A percentile compares a stretch with the other conserved stretches of the same genome.
Conservation (phyloP, 2,888 invertebrate species). For the Phymatocera aterrima region DNA sequence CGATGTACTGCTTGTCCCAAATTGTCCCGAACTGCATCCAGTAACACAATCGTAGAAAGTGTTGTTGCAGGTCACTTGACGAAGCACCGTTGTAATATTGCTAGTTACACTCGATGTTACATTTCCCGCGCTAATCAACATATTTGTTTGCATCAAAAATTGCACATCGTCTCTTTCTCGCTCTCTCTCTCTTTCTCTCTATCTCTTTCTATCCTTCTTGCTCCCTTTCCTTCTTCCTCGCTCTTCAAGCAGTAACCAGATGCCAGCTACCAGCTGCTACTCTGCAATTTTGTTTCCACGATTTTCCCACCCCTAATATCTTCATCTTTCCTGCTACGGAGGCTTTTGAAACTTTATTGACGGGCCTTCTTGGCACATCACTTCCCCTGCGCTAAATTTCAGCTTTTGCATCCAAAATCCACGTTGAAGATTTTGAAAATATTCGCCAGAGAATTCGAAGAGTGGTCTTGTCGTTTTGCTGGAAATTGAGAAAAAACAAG, state of each 20-base stretch:
- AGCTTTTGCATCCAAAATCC: background rate
- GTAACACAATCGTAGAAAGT: slow-evolving; percentile 22
- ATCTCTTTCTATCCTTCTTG: no score
- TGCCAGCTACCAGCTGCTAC: background rate
- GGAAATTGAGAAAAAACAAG: background rate
- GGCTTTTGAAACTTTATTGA: background rate
- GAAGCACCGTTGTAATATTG: slow-evolving; percentile 24
- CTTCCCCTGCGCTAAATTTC: background rate
- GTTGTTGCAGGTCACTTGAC: slow-evolving; percentile 31
- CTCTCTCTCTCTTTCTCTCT: background rate
- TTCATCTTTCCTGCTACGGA: background rate
- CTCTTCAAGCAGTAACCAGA: background rate
- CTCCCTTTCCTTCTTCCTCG: background rate
- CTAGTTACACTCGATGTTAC: slow-evolving; percentile 4
- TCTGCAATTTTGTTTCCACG: background rate
- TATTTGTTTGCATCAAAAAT: slow-evolving; percentile 10
- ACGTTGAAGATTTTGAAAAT: background rate
- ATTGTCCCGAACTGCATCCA: slow-evolving; percentile 3
- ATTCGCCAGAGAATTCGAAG: no score
- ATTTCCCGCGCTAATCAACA: slow-evolving; percentile 23
- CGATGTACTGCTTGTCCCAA: background rate
- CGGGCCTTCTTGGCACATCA: background rate
- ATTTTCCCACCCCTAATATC: background rate
- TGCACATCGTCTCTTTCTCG: background rate
- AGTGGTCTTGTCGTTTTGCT: background rate